Percentiles rank a stretch among this genome's conserved stretches.
These are phyloP conservation scores for Dione vanillae DNA, from an alignment of 2,888 invertebrate species.

Conservation along the genomic window DNA sequence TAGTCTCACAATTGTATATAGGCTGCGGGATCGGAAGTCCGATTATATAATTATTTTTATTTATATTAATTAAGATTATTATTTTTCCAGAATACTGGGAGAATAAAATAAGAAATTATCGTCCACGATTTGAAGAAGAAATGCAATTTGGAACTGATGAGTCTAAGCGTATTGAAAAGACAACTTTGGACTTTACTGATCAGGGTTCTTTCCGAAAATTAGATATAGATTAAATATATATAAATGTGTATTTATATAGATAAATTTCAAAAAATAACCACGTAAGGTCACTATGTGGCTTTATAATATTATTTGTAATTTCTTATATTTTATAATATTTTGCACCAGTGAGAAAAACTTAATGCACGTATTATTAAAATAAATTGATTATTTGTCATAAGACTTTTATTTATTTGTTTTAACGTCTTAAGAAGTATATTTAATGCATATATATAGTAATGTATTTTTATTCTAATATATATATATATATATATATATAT, in stretches of 20 bases:
- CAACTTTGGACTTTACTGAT: conserved; percentile 75
- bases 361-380: background rate
- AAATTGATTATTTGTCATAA: background rate
- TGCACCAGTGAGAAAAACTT: background rate
- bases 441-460: too few species aligned
- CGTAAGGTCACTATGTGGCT: background rate
- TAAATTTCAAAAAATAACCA: background rate
- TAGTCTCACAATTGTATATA: too few species aligned
- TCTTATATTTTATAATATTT: background rate
- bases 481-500: too few species aligned
- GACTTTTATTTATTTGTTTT: background rate
- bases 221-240: conserved; percentile 72
- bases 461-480: too few species aligned
- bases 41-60: too few species aligned
- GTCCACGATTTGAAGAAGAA: conserved; percentile 82
- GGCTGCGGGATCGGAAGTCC: too few species aligned
- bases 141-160: conserved; percentile 82
- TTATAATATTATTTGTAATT: background rate
- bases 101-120: conserved; percentile 78
- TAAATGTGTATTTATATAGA: background rate
- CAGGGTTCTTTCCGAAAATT: conserved; percentile 84
- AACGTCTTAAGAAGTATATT: too few species aligned
- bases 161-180: conserved; percentile 75
- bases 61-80: background rate
- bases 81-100: conserved; percentile 76